Base-by-base conservation (phyloP, 2,888 invertebrate genomes). In the Epistrophella euchroma region DNA sequence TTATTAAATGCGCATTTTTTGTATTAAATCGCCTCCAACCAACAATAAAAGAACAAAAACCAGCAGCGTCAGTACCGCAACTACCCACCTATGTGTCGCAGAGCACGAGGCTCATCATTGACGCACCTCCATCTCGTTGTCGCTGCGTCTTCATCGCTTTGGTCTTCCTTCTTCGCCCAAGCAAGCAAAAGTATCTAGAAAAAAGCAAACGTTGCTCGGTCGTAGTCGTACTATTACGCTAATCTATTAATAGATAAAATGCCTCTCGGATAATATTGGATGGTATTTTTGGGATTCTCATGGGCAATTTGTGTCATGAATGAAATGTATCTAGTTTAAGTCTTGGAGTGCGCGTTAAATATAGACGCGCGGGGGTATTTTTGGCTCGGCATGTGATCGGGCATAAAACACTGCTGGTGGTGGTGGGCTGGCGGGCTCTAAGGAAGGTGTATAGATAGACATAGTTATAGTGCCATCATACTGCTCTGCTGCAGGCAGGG, bases 271-370 rank as follows among this genome's bases (percentile, higher is more conserved):
- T 80, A 72, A 68, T 68, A 64, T 72, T 74, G 68, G 86, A 71
- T 74, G 78, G 75, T 87, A 87, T 83, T 83, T 87, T 87, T 83
- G 77, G 87, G 74, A 75, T 75, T 78, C 87, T 87, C 87, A 87
- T 87, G 83, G 87, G 83, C 78, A 87, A 87, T 79, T 87, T 87
- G 87, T 87, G 87, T 87, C 86, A 87, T 87, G 86, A 87, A 87
- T 87, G 86, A 87, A 87, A 87, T 83, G 82, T 87, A 87, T 83
- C 86, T 87, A 83, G 77, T 83, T 83, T 83, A 83, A 83, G 72
- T 75, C 55, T 83, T 75, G 40, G 35, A 78, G 78, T 71, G 79
- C 43, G 75, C 60, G 43, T 75, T 86, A 86, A 58, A 86, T 86
- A 47, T 87, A 87, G 87, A 68, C 35, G 55, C 56, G 72, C 75